phyloP scores from a whole-genome alignment of 53 echinoderm and acorn worm genomes.

The Henricia sp. region DNA sequence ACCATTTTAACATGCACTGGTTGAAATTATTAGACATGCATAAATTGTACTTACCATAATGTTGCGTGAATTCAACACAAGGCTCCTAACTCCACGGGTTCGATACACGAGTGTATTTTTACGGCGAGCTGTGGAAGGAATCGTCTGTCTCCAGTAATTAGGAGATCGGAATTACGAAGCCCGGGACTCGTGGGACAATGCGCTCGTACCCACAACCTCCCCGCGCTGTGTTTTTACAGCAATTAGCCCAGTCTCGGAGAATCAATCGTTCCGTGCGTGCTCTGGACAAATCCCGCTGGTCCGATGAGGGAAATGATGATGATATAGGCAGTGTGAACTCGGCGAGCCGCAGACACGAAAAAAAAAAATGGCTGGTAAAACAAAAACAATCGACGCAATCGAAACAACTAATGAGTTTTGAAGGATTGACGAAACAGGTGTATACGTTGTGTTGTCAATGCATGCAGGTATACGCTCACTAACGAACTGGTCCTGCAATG shows the following conservation, averaged over 20 bases:
- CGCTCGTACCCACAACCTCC: not conserved
- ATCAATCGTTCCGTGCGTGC: slow-evolving; percentile 30
- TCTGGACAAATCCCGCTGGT: not conserved
- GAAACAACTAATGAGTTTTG: not conserved
- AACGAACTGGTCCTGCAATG: no score
- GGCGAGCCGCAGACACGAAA: not conserved
- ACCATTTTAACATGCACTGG: no score
- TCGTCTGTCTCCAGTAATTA: slow-evolving; percentile 1
- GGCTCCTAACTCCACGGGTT: no score
- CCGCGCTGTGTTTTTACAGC: not conserved
- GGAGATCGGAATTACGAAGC: not conserved
- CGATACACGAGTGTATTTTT: not conserved
- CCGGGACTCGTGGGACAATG: not conserved
- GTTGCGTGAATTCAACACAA: no score
- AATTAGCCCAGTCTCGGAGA: slow-evolving; percentile 2
- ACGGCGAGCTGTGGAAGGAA: not conserved
- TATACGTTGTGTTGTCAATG: not conserved
- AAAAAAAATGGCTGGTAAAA: not conserved
- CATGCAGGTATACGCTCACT: no score
- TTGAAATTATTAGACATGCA: no score
- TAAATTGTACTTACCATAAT: no score
- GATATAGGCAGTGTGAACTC: not conserved
- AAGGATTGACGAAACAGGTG: not conserved
- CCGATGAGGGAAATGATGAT: slow-evolving; percentile 41
- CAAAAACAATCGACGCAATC: not conserved